Percentiles rank a stretch among this genome's conserved stretches.
Evolutionary conservation across 2,888 invertebrate genomes (phyloP).

Genomic region (Portevinia maculata): DNA sequence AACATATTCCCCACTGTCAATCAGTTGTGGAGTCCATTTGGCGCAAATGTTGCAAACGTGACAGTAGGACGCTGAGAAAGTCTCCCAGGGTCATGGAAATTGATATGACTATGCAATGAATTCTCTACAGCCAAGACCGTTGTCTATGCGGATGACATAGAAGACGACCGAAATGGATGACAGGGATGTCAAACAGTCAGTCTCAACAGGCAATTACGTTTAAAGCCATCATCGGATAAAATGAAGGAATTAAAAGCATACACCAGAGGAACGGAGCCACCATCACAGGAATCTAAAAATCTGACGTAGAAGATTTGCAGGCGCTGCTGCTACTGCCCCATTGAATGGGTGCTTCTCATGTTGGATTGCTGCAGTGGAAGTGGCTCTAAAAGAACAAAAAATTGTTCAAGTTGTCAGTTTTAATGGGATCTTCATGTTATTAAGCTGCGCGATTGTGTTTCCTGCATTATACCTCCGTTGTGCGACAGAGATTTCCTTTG

Average conservation of each 20-base stretch:
- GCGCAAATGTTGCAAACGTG: constrained; percentile 64
- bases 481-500: constrained; percentile 34
- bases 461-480: neutral
- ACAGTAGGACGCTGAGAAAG: constrained; percentile 50
- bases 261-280: constrained; percentile 8
- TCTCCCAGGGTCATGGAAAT: constrained; percentile 27
- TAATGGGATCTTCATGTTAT: constrained; percentile 73
- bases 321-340: constrained; percentile 16
- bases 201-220: constrained; percentile 71
- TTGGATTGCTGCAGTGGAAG: neutral
- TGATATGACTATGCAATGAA: constrained; percentile 56
- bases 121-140: constrained; percentile 29
- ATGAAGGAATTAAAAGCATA: constrained; percentile 54
- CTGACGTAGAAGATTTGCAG: constrained; percentile 42
- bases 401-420: constrained; percentile 67
- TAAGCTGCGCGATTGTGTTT: constrained; percentile 57
- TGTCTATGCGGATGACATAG: constrained; percentile 20
- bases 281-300: constrained; percentile 57
- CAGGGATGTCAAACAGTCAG: constrained; percentile 71
- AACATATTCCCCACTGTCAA: constrained; percentile 69
- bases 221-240: constrained; percentile 63
- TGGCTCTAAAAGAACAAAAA: constrained; percentile 33
- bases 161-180: constrained; percentile 65
- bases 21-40: constrained; percentile 59
- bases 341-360: constrained; percentile 31